phyloP scores from a whole-genome alignment of 1,140 invertebrate species.

The Aphis gossypii region DNA sequence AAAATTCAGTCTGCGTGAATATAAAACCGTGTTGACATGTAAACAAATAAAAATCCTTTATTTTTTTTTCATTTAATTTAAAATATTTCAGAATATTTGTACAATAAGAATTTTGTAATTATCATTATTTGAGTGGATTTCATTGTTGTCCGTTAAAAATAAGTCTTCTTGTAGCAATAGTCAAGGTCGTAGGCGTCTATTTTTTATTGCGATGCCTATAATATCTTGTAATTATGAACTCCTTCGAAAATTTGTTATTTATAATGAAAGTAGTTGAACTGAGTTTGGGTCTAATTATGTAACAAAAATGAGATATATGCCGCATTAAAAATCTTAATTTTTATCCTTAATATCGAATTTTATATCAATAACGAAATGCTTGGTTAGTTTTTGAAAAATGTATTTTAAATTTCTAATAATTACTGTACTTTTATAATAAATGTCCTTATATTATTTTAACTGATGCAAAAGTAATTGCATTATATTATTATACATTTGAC shows the following conservation, averaged over 20 bases:
- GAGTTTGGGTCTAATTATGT: no score
- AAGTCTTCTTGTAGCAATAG: not conserved
- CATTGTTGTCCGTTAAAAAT: no score
- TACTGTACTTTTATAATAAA: not conserved
- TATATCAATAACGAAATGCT: not conserved
- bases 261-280: not conserved
- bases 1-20: not conserved
- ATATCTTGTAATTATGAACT: not conserved
- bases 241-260: not conserved
- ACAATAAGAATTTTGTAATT: not conserved
- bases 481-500: not conserved
- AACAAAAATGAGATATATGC: no score
- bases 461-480: not conserved
- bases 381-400: not conserved
- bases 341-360: not conserved
- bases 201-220: not conserved
- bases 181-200: not conserved
- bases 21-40: no score
- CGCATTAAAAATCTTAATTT: not conserved
- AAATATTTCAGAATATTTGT: no score
- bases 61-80: no score
- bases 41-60: no score
- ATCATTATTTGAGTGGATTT: not conserved
- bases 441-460: not conserved
- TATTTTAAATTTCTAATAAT: not conserved